Evolutionary conservation across 2,113 vertebrate species (phyloP), one percentile per base, ranked within the genome.

Genomic region (Heterocephalus glaber): DNA sequence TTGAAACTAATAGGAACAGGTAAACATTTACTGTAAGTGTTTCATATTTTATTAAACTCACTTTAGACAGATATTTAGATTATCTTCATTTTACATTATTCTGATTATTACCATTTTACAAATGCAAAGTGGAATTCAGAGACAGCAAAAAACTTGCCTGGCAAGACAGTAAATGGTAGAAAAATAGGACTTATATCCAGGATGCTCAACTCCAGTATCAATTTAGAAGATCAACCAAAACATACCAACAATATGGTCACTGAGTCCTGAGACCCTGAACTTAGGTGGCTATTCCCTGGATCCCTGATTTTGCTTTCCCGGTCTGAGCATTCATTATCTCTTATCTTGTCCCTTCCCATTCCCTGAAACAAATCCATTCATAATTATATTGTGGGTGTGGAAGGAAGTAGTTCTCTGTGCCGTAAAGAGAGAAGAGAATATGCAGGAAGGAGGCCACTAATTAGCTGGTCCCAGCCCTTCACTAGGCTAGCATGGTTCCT

Each of bases 391-490:
- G 28, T 86, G 47, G 35, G 56, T 22, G 3, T 52, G 47, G 93
- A 76, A 52, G 77, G 93, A 85, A 47, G 35, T 41, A 19, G 70
- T 7, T 68, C n/a, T 89, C 89, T 72, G 10, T 89, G 93, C 89
- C 28, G 24, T 26, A 79, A 77, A 95, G 66, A 95, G 80, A 47
- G 72, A 63, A 89, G 76, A 93, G 76, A 56, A 41, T 93, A 74
- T 84, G 92, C 87, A 96, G 95, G 95, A 97, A 96, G 96, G 93
- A 87, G 81, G 84, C 58, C 84, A 76, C 95, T 98, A 95, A 98
- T 96, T 98, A 97, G 95, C 87, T 90, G 90, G 95, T 88, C 77
- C 66, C 90, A 92, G 79, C 90, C 93, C 95, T 89, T 96, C 92
- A 52, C 72, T 70, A 77, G 28, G 63, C 84, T 92, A 47, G 95